Base-by-base conservation (phyloP, 2,797 vertebrate genomes). In the Balearica regulorum region DNA sequence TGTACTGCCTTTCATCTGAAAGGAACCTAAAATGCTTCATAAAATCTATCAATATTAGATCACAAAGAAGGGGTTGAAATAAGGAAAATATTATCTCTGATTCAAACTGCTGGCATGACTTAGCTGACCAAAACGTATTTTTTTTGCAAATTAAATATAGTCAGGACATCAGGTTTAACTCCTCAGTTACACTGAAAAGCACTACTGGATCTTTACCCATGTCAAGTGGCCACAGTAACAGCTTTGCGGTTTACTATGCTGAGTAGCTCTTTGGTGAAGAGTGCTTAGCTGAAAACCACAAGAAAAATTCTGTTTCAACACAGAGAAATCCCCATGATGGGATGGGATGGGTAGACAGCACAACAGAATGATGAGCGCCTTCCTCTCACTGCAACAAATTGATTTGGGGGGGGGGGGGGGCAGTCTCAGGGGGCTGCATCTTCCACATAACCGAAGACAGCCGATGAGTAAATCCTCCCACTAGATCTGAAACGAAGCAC, bases 141-240 rank as follows among this genome's bases (percentile, higher is more conserved):
- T 89, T 84, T 89, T 83, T 93, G 37, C 26, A 83, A 60, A 94
- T 90, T 51, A 94, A 54, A 93, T 91, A 73, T 41, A 81, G 61
- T 54, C 39, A 81, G 51, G 58, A 78, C n/a, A 53, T 54, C 22
- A 41, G 25, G 35, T 77, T 96, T 90, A 91, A 90, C 43, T 48
- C 69, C 69, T 83, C 5, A 1, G 28, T 88, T 88, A 86, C 61
- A 69, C 55, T 83, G 75, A 96, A 95, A 90, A 93, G 46, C 65
- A 71, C 55, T 89, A 43, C 9, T 35, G 75, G 48, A 77, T 82
- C 58, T 94, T 94, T 80, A 90, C 37, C 28, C 33, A 65, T 82
- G 53, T 72, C 65, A 96, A 69, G 39, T 61, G 62, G 62, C 44
- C 35, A 87, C 1, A 0, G 85, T 6, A 92, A 55, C 31, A 70